Base-by-base conservation (phyloP, 2,888 invertebrate genomes). In the Polyploca ridens region DNA sequence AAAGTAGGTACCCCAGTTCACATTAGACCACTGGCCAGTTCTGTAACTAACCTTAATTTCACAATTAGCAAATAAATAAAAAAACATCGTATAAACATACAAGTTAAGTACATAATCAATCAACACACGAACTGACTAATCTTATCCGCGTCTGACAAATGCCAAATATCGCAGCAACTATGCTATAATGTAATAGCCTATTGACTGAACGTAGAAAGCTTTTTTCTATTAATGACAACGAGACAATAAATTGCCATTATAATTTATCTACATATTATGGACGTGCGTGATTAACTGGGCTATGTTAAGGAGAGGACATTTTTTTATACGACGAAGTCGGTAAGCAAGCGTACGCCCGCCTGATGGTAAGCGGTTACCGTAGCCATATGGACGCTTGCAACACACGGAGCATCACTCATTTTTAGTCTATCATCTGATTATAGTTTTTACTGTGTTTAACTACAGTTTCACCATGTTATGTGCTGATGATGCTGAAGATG, bases 221-320 rank as follows among this genome's bases (percentile, higher is more conserved):
- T 64, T n/a, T 78, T 80, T 79, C 78, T 77, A 77, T 74, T 83
- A 82, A 86, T 83, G 84, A 83, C 82, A 77, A 79, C 72, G 73
- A 75, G 73, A 71, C 73, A 76, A 82, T 79, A 81, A 82, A 83
- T 82, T 71, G 79, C 75, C 74, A 82, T 82, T 81, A 83, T 80
- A 69, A 82, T 82, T 77, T 78, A 77, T 76, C 70, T 75, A 67
- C 67, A 69, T 74, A 68, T 66, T 72, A 67, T 65, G 65, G 64
- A 72, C 76, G 72, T 71, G 73, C 70, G 70, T 79, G 82, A 82
- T 82, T 76, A 75, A 79, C 77, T 71, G 69, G 44, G 61, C 62
- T 58, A n/a, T 44, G 54, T 80, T 80, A 79, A 76, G 76, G 70
- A 64, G 70, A 67, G 70, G 69, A 41, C 1, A 27, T 27, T 27